Evolutionary conservation across 2,113 vertebrate species (phyloP).

Genomic region (Mesocricetus auratus): DNA sequence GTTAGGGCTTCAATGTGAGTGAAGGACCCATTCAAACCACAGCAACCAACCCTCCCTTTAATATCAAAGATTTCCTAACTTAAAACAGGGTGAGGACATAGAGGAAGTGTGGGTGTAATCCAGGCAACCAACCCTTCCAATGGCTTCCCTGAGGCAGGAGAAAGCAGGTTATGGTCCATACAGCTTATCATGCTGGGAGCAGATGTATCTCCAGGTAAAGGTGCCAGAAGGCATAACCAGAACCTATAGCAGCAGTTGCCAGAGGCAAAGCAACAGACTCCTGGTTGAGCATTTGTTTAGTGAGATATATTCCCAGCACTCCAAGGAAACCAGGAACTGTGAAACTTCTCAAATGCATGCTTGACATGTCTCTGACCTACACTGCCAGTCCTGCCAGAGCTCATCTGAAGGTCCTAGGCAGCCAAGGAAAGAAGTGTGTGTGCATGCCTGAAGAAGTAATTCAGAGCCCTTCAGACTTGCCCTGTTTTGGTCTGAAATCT

Average conservation of each 20-base stretch:
- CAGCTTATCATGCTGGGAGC: not conserved
- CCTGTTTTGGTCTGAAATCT: not conserved
- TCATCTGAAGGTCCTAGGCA: not conserved
- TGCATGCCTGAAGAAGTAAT: not conserved
- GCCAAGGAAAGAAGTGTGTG: not conserved
- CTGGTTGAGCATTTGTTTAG: not conserved
- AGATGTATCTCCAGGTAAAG: not conserved
- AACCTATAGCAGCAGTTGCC: not conserved
- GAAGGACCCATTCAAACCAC: not conserved
- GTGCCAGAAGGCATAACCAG: not conserved
- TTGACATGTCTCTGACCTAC: rapidly evolving
- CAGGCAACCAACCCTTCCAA: not conserved
- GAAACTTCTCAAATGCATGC: not conserved
- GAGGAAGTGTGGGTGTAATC: not conserved
- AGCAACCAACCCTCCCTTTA: not conserved
- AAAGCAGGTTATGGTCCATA: not conserved
- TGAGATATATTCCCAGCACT: not conserved
- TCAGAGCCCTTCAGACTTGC: not conserved
- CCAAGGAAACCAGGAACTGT: not conserved
- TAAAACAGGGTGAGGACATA: not conserved
- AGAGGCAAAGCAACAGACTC: not conserved
- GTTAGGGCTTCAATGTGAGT: not conserved
- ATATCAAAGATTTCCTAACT: not conserved
- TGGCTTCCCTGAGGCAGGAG: not conserved
- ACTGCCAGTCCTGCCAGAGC: not conserved